Base-by-base conservation (phyloP, 2,113 vertebrate species). In the Callopanchax toddi region DNA sequence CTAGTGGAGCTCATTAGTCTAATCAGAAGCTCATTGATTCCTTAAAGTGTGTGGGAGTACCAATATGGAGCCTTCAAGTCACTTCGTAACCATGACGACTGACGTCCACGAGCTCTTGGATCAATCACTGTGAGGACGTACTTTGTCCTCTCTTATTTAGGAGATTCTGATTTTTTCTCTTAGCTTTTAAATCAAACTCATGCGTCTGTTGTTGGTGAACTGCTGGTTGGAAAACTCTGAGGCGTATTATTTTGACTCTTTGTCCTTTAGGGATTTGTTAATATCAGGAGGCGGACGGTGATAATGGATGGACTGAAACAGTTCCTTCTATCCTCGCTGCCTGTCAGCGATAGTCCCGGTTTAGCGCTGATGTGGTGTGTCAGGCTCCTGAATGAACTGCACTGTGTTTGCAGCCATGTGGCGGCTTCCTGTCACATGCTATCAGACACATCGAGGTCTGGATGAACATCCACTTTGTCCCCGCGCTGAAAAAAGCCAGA, bases 341-440 rank as follows among this genome's bases (percentile, higher is more conserved):
- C 13, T 58, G 68, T 48, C 45, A 55, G 15, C 5, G 60, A 44
- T 9, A n/a, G 45, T 37, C 42, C 26, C 6, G 49, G 23, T 32
- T 32, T 32, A 9, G 29, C 5, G 29, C 29, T 32, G 29, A 32
- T 32, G 29, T 6, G 29, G 29, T 1, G 29, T 32, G 29, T 32
- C 29, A 32, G 29, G 29, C 48, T 67, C 52, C 43, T 37, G 52
- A 52, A 11, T 45, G 53, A 56, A 18, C 52, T 51, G 52, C 15
- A 4, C 17, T 18, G 51, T 34, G 25, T 32, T 53, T 37, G 54
- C 61, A 22, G 25, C 16, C 13, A 12, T 10, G 37, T 52, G 44
- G 59, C 67, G 53, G 72, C 53, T 56, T 63, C 53, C 74, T 74
- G 72, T 76, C 72, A 60, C 37, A 55, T 23, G 36, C 16, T 52